These are phyloP conservation scores for Macaria notata DNA, from an alignment of 2,888 invertebrate species.

Conservation along the genomic window DNA sequence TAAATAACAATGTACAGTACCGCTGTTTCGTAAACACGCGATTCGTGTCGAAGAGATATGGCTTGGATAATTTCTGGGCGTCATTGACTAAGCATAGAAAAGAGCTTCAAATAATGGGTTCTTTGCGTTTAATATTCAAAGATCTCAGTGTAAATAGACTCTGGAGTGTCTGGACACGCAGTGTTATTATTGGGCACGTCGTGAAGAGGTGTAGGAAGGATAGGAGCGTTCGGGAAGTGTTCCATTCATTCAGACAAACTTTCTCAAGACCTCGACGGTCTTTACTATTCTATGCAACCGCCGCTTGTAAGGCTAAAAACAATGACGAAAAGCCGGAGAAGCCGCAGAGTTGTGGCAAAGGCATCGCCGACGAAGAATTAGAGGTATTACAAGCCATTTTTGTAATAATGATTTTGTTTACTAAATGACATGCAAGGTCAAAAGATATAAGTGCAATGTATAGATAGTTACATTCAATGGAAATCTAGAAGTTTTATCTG, in stretches of 20 bases:
- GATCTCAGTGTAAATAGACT: conserved; percentile 58
- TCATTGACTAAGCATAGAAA: conserved; percentile 36
- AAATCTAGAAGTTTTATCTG: background rate
- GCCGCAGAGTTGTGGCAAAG: conserved; percentile 46
- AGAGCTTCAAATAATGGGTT: conserved; percentile 49
- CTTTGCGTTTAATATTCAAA: conserved; percentile 55
- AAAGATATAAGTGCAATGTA: conserved; percentile 2
- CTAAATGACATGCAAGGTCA: conserved; percentile 23
- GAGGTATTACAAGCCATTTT: conserved; percentile 47
- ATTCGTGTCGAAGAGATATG: conserved; percentile 48
- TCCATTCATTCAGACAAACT: conserved; percentile 62
- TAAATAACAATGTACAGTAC: conserved; percentile 41
- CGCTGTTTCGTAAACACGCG: conserved; percentile 42
- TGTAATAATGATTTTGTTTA: conserved; percentile 16
- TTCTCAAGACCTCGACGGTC: conserved; percentile 60
- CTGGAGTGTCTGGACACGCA: conserved; percentile 64
- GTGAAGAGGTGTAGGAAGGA: conserved; percentile 63
- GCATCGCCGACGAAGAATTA: conserved; percentile 65
- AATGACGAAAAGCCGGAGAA: conserved; percentile 35
- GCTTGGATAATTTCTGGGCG: conserved; percentile 40
- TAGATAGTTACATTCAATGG: background rate
- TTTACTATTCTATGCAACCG: conserved; percentile 64
- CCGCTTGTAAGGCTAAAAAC: conserved; percentile 57
- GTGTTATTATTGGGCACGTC: conserved; percentile 56
- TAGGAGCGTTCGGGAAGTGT: conserved; percentile 61